Conservation (phyloP, 2,888 invertebrate species). For the Tachina grossa region DNA sequence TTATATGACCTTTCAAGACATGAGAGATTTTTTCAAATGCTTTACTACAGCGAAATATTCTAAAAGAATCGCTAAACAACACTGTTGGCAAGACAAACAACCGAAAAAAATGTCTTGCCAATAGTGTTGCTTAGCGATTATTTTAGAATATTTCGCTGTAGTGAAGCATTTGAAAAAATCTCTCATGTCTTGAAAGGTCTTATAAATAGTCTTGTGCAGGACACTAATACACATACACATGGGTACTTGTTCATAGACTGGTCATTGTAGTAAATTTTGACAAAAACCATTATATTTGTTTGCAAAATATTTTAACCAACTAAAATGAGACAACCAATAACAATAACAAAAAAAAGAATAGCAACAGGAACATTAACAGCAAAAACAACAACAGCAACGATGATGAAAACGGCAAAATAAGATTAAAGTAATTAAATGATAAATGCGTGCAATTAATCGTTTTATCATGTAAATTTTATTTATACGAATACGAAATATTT, state of each 20-base stretch:
- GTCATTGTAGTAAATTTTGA: not conserved
- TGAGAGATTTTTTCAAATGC: too few species aligned
- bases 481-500: conserved; percentile 76
- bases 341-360: not conserved
- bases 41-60: too few species aligned
- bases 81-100: too few species aligned
- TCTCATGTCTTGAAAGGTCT: too few species aligned
- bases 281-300: not conserved
- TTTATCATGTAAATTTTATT: conserved; percentile 80
- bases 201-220: too few species aligned
- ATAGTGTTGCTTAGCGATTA: too few species aligned
- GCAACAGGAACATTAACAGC: conserved; percentile 30
- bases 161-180: too few species aligned
- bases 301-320: not conserved
- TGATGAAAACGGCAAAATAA: conserved; percentile 45
- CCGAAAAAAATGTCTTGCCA: too few species aligned
- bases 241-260: not conserved
- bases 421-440: conserved; percentile 80
- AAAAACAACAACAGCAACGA: conserved; percentile 24
- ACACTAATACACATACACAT: too few species aligned
- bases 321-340: conserved; percentile 7
- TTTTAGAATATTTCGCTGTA: too few species aligned
- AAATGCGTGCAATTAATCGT: conserved; percentile 78
- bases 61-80: too few species aligned
- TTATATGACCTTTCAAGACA: too few species aligned